Base-by-base conservation (phyloP, 2,888 invertebrate genomes). In the Aphodius granarius region DNA sequence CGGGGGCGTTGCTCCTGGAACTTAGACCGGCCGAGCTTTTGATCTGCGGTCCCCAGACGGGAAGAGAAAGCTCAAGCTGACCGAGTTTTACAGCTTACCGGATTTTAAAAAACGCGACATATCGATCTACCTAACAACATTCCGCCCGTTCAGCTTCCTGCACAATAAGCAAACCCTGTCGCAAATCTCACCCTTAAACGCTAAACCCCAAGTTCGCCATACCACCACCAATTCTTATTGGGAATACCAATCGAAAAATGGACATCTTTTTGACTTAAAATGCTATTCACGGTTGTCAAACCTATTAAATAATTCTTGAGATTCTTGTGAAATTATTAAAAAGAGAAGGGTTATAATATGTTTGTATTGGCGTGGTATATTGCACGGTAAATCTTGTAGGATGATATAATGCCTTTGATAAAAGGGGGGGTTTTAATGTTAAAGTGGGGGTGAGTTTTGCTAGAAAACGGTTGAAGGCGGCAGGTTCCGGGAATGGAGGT, bases 1-100 rank as follows among this genome's bases (percentile, higher is more conserved):
- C 43, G 66, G 66, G 77, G 43, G 43, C 43, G 43, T 72, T 77
- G 76, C 76, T 75, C 64, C 76, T 77, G 76, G 77, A 78, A 77
- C 74, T 74, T 78, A 75, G 75, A 74, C 72, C 66, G 70, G 74
- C 23, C 62, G 75, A 73, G 77, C 78, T 76, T 78, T 78, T 78
- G 78, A 78, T 77, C 76, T 77, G 70, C 71, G 65, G 62, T 5
- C 20, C 43, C 71, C 66, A 74, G 75, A 76, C 76, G 22, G 73
- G 62, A 71, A 71, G 71, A 71, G 73, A 73, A 64, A 75, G 72
- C 78, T 78, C 74, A 76, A 73, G 76, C 76, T 75, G 77, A 63
- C 73, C 77, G 65, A 73, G 74, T 77, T 76, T 78, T 77, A 78
- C 77, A 72, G 74, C 75, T 76, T 72, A 76, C 75, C 76, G 74